Percentiles rank a stretch among this genome's conserved stretches.
phyloP scores from a whole-genome alignment of 2,888 invertebrate species.

The Gastrophysa polygoni region DNA sequence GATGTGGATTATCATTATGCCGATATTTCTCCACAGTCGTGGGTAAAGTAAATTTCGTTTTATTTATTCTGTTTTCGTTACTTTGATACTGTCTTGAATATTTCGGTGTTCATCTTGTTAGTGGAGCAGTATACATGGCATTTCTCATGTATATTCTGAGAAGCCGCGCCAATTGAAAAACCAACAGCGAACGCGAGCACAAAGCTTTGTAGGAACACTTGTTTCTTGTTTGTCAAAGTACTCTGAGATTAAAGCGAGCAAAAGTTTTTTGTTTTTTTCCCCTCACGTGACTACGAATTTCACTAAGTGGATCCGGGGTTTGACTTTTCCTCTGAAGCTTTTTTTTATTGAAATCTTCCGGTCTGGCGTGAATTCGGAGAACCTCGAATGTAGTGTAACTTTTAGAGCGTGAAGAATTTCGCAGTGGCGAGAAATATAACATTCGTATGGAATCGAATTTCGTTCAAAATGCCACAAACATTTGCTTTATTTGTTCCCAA shows the following conservation, averaged over 20 bases:
- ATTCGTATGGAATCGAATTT: too few species aligned
- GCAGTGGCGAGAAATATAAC: too few species aligned
- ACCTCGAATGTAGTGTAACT: not conserved
- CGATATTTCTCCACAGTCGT: too few species aligned
- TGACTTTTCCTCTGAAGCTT: constrained; percentile 5
- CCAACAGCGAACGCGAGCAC: not conserved
- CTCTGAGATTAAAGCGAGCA: constrained; percentile 6
- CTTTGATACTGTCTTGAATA: too few species aligned
- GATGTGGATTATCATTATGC: too few species aligned
- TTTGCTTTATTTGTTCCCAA: too few species aligned
- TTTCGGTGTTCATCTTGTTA: too few species aligned
- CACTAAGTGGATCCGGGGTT: constrained; percentile 20
- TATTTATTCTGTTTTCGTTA: too few species aligned
- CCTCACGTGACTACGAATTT: constrained; percentile 9
- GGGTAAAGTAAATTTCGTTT: too few species aligned
- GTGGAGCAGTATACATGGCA: not conserved
- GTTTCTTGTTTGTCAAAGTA: constrained; percentile 5
- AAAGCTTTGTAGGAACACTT: constrained; percentile 14
- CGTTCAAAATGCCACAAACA: too few species aligned
- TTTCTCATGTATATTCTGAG: not conserved
- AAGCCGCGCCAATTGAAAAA: not conserved
- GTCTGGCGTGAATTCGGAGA: not conserved
- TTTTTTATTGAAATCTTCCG: not conserved
- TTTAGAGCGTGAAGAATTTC: not conserved
- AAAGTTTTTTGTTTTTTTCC: constrained; percentile 9